Percentiles rank a stretch among this genome's conserved stretches.
Conservation (phyloP, 2,113 vertebrate genomes). For the Lamprologus tigripictilis region DNA sequence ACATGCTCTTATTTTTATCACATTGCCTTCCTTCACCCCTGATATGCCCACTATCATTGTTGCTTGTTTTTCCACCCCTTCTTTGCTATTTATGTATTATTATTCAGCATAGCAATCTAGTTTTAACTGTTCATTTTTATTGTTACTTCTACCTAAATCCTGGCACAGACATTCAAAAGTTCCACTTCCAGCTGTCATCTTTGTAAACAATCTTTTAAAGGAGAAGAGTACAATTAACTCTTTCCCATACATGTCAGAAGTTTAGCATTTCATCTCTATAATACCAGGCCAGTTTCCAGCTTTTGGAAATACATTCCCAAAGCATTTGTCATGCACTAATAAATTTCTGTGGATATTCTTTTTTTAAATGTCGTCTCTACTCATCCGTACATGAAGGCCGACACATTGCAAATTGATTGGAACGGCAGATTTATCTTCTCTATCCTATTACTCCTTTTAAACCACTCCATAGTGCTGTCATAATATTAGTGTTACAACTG, state of each 20-base stretch:
- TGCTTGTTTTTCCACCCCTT: neutral
- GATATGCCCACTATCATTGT: neutral
- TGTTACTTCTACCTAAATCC: neutral
- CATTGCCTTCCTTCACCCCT: neutral
- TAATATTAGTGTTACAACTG: conserved; percentile 55
- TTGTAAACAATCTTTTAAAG: neutral
- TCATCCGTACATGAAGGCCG: neutral
- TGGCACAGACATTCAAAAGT: neutral
- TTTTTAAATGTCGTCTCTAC: neutral
- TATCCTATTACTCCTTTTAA: conserved; percentile 35
- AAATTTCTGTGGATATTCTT: neutral
- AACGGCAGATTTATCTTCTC: conserved; percentile 4
- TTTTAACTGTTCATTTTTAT: neutral
- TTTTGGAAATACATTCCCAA: neutral
- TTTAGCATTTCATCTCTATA: neutral
- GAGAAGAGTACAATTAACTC: neutral
- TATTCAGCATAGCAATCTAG: neutral
- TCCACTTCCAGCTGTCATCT: neutral
- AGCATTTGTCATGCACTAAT: neutral
- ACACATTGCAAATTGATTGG: conserved; percentile 32
- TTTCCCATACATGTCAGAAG: neutral
- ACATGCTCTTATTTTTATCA: neutral
- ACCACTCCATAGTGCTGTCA: conserved; percentile 43
- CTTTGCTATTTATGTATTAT: neutral
- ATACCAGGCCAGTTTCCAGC: neutral